These are phyloP conservation scores for Gephyroberyx darwinii DNA, from an alignment of 2,797 vertebrate genomes.

Conservation along the genomic window DNA sequence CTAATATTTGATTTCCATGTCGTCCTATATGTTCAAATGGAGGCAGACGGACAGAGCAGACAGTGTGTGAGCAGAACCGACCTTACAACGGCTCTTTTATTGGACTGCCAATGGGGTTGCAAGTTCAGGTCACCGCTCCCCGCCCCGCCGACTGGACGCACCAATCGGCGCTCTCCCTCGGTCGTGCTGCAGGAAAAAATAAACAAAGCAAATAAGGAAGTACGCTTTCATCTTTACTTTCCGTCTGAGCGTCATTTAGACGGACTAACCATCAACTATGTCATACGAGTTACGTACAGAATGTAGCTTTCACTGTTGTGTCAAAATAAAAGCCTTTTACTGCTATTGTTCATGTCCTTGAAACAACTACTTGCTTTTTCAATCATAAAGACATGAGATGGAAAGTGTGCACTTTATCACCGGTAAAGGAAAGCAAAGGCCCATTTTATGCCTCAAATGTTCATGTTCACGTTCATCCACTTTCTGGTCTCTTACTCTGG, in stretches of 20 bases:
- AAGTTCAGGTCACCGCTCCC: conserved; percentile 44
- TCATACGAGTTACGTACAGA: background rate
- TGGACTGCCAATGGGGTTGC: conserved; percentile 40
- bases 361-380: background rate
- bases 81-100: conserved; percentile 52
- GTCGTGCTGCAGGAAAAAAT: conserved; percentile 26
- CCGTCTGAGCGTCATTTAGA: background rate
- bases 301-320: background rate
- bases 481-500: background rate
- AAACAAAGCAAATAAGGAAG: conserved; percentile 12
- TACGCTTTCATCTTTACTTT: background rate
- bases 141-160: conserved; percentile 18
- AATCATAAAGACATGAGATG: background rate
- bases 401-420: background rate
- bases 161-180: conserved; percentile 14
- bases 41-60: conserved; percentile 40
- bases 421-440: background rate
- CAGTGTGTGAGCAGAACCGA: conserved; percentile 43
- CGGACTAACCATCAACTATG: too few species aligned
- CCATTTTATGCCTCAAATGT: background rate
- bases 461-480: background rate
- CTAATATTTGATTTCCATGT: conserved; percentile 53
- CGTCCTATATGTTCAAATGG: background rate
- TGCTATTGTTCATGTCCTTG: background rate
- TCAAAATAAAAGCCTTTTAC: background rate